Conservation (phyloP, 1,140 invertebrate species). For the Drosophila bocki region DNA sequence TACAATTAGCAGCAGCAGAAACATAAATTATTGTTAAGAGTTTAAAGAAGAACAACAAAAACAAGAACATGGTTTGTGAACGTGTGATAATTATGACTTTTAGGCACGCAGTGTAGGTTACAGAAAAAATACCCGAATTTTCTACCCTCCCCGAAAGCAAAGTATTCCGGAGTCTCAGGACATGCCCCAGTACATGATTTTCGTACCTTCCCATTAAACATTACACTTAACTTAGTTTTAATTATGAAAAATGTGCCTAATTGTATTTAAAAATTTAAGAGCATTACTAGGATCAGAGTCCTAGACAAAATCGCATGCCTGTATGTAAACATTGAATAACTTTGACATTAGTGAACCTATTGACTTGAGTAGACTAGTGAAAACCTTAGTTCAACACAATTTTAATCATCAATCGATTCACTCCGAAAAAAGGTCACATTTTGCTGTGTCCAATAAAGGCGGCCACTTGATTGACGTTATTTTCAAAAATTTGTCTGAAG, state of each 20-base stretch:
- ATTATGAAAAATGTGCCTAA: no score
- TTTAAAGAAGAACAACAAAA: slow-evolving; percentile 37
- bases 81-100: slow-evolving; percentile 69
- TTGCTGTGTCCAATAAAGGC: no score
- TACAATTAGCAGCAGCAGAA: slow-evolving; percentile 71
- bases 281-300: neutral
- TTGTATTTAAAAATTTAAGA: neutral
- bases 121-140: slow-evolving; percentile 18
- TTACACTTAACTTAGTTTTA: no score
- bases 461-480: no score
- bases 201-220: neutral
- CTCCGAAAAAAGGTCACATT: no score
- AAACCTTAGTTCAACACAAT: no score
- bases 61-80: slow-evolving; percentile 60
- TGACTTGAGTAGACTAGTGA: no score
- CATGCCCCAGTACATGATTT: neutral
- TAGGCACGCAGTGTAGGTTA: slow-evolving; percentile 54
- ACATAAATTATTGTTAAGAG: slow-evolving; percentile 72
- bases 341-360: no score
- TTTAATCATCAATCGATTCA: no score
- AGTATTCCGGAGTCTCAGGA: slow-evolving; percentile 1
- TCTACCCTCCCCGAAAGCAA: slow-evolving; percentile 33
- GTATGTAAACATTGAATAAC: no score
- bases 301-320: neutral
- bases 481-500: no score